Evolutionary conservation across 1,140 invertebrate species (phyloP), one percentile per base, ranked within the genome.

Genomic region (Drosophila eugracilis): DNA sequence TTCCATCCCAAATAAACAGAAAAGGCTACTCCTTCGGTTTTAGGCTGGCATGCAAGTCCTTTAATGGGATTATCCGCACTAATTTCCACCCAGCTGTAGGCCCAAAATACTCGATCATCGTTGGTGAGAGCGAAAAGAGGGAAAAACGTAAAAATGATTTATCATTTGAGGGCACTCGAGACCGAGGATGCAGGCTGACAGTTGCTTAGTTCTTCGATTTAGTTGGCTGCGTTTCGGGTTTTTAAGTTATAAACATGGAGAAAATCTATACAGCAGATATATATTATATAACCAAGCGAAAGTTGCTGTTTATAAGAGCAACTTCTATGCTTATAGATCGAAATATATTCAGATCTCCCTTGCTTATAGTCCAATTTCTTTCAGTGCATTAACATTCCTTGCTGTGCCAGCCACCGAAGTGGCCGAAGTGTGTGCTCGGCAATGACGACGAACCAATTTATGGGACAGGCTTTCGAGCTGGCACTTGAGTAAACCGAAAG

Each of bases 401-500:
- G 47, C 57, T 71, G 42, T 59, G 60, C 60, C 44, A 44, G 66
- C 76, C 69, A 78, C 76, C 63, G 70, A 78, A 79, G 76, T 75
- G 76, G 63, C 63, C 58, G 36, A 75, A 55, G 73, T 62, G 78
- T 73, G 78, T 81, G 73, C 57, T 81, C 70, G 76, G 78, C 69
- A 78, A 75, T 84, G 73, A 85, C 49, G 76, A 69, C 81, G 44
- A 86, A 86, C 80, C 80, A 85, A 85, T 85, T 85, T 85, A 80
- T 59, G 72, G 66, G 69, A 81, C 78, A 71, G 77, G 37, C 32
- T 32, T 59, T 59, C 52, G 70, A 59, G 39, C 26, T 44, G 57
- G 19, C 48, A 75, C 73, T 75, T 54, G 71, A 75, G 44, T 48
- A 57, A 75, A 74, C 73, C 73, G 71, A 75, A 75, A 75, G 60